Conservation (phyloP, 2,113 vertebrate species). For the Tichodroma muraria region DNA sequence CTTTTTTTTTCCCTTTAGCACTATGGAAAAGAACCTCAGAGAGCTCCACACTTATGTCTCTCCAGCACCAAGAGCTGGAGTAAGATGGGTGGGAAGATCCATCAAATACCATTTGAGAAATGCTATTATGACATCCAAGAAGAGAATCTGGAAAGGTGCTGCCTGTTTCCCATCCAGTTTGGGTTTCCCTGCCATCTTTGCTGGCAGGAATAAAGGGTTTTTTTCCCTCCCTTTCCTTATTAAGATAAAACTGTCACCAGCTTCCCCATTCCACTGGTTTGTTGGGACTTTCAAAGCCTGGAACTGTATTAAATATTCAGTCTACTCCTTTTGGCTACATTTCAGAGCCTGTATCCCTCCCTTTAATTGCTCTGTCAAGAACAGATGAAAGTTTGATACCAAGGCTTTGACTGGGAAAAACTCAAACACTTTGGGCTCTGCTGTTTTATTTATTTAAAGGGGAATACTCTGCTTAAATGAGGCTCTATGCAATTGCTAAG, state of each 20-base stretch:
- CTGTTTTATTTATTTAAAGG: constrained; percentile 9
- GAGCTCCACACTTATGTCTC: fast-evolving
- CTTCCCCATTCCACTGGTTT: constrained; percentile 12
- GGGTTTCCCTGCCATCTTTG: not conserved
- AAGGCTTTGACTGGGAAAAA: constrained; percentile 12
- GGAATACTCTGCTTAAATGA: constrained; percentile 4
- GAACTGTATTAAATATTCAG: constrained; percentile 57
- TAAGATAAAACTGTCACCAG: constrained; percentile 49
- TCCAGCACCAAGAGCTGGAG: not conserved
- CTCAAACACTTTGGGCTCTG: not conserved
- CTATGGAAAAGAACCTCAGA: not conserved
- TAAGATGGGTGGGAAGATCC: not conserved
- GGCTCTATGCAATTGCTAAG: not conserved
- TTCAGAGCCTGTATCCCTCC: constrained; percentile 32
- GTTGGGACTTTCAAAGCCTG: constrained; percentile 55
- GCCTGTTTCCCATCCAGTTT: not conserved
- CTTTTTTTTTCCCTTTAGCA: not conserved
- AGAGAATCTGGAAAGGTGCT: not conserved
- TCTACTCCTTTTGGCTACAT: constrained; percentile 34
- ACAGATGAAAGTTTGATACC: constrained; percentile 44
- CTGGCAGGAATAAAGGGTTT: not conserved
- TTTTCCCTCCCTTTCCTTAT: not conserved
- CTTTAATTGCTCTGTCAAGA: constrained; percentile 56
- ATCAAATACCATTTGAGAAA: not conserved
- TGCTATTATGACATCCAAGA: not conserved